Evolutionary conservation across 1,140 invertebrate species (phyloP), one percentile per base, ranked within the genome.

Genomic region (Nebria ingens): DNA sequence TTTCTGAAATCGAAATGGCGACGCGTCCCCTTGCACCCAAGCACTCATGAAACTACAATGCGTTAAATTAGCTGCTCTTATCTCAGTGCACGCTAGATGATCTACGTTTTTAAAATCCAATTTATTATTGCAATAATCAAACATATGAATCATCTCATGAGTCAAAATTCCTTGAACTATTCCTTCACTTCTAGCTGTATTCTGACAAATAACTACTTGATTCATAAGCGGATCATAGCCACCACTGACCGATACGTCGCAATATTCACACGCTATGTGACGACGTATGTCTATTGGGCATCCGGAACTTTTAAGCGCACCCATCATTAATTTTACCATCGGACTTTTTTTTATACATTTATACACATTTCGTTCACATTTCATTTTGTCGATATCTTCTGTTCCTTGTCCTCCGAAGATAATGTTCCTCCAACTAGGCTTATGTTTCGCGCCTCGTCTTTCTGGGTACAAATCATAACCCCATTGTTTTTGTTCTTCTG

Each of bases 71-170:
- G 93, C 92, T 3, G 91, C 91, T 62, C 89, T 72, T 58, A 97
- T 89, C 78, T 98, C 95, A 0, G 93, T 93, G 67, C 95, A 98
- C 0, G 94, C 94, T 38, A 98, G 70, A 73, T 98, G 95, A 63
- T 96, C 85, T 54, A 94, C 73, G 69, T 97, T 93, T 60, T 80
- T 86, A 61, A 94, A 91, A 68, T 98, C 86, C 25, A 97, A 66
- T 53, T 97, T 81, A 60, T 93, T 87, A 42, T 82, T 79, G 71
- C 94, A 98, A 64, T 85, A 89, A 70, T 98, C 95, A 71, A 95
- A 97, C 89, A 97, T 96, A 70, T 98, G 95, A 40, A 97, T 85
- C 77, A 98, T 81, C 73, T 98, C 95, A 71, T 98, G 95, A 1
- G 84, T 80, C 2, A 98, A 66, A 4, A 93, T 85, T 56, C 83